These are phyloP conservation scores for Onthophagus sagittarius DNA, from an alignment of 2,888 invertebrate genomes.

Conservation along the genomic window DNA sequence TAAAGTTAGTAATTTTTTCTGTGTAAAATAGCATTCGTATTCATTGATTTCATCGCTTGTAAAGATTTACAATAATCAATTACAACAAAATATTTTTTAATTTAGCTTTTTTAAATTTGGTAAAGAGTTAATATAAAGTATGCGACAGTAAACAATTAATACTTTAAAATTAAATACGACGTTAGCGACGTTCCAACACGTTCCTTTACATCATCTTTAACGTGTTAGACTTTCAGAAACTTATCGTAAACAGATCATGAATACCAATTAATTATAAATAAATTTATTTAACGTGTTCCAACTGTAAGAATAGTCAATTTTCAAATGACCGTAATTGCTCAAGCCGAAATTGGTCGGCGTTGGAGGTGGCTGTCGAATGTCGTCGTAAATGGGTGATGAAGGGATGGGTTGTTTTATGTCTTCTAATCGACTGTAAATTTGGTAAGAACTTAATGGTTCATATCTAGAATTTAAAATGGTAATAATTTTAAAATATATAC, in stretches of 20 bases:
- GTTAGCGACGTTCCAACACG: neutral
- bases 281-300: slow-evolving; percentile 78
- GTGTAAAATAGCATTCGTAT: too few species aligned
- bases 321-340: slow-evolving; percentile 73
- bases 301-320: slow-evolving; percentile 79
- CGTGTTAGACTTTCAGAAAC: neutral
- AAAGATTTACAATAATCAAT: too few species aligned
- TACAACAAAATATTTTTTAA: too few species aligned
- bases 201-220: neutral
- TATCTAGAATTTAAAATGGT: slow-evolving; percentile 31
- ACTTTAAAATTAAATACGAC: neutral
- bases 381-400: slow-evolving; percentile 43
- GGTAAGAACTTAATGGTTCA: slow-evolving; percentile 32
- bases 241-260: neutral
- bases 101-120: too few species aligned
- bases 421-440: slow-evolving; percentile 36
- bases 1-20: too few species aligned
- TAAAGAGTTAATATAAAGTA: neutral
- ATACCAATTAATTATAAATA: slow-evolving; percentile 48
- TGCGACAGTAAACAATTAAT: neutral
- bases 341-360: slow-evolving; percentile 65
- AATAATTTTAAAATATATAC: slow-evolving; percentile 18
- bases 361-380: slow-evolving; percentile 47
- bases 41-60: too few species aligned
- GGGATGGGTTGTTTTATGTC: slow-evolving; percentile 30